Base-by-base conservation (phyloP, 2,113 vertebrate species). In the Martes martes region DNA sequence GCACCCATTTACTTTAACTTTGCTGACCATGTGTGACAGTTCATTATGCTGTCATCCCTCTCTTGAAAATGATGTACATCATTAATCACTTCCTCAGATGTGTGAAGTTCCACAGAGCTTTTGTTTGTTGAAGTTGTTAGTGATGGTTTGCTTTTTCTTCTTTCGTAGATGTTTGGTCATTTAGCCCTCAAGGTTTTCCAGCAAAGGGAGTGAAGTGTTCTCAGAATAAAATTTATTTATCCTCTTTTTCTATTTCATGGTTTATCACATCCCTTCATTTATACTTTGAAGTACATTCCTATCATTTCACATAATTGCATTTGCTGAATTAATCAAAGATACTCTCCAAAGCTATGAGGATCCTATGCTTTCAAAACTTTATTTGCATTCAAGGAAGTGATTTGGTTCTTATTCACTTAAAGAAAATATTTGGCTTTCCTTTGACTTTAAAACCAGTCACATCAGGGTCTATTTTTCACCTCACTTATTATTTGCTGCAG, bases 241-340 rank as follows among this genome's bases (percentile, higher is more conserved):
- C 4, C 1, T 6, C 2, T 3, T 90, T 61, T 5, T 4, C 7
- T 4, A 2, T 33, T 11, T 36, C 24, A n/a, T 11, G 7, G 1
- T 50, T 63, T 21, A 21, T 61, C 33, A 55, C 2, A 7, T 65
- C 80, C 76, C 52, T 87, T 23, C 59, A 63, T 81, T 93, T 96
- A 80, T 47, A 79, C 11, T 71, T 47, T 82, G 81, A 63, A 15
- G 26, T 76, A 21, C 3, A 28, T 73, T 21, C 8, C 47, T 80
- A 21, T 76, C 10, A 71, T 91, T 85, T 65, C 24, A 69, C 10
- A 85, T 97, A 93, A 82, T 89, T 91, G 23, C 19, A 50, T 71
- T 94, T 69, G 18, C 57, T 71, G 31, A 96, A 89, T 96, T 95
- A 87, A 84, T 78, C 65, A 67, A 73, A 76, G 23, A n/a, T 59